Evolutionary conservation across 2,888 invertebrate genomes (phyloP).

Genomic region (Zelleria hepariella): DNA sequence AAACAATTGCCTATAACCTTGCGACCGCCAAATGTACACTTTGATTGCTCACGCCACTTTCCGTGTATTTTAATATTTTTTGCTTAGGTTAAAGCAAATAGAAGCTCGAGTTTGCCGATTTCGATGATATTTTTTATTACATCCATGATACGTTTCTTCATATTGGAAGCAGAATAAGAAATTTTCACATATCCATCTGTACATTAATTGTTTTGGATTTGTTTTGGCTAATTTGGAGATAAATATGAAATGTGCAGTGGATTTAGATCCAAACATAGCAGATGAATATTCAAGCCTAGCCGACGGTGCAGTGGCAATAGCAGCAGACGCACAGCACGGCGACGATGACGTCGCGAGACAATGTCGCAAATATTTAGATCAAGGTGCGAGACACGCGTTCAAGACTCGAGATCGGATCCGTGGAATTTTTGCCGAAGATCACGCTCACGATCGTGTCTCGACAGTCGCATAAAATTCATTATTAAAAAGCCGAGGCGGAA

Average conservation of each 20-base stretch:
- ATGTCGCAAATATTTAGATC: conserved; percentile 71
- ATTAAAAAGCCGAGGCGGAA: conserved; percentile 37
- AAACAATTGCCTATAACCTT: background rate
- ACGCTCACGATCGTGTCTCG: conserved; percentile 39
- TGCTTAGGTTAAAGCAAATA: background rate
- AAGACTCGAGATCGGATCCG: conserved; percentile 61
- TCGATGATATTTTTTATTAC: background rate
- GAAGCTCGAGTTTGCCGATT: too few relatives aligned
- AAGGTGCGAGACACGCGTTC: conserved; percentile 68
- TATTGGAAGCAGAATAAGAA: too few relatives aligned
- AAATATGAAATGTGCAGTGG: background rate
- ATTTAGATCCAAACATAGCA: background rate
- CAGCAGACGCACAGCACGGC: background rate
- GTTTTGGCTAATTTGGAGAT: background rate
- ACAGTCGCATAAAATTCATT: conserved; percentile 46
- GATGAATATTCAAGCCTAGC: background rate
- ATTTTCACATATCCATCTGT: too few relatives aligned
- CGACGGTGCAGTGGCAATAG: background rate
- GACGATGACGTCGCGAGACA: conserved; percentile 30
- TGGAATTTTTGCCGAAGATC: conserved; percentile 62
- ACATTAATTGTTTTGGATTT: too few relatives aligned
- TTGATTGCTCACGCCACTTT: conserved; percentile 1
- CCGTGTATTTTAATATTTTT: background rate
- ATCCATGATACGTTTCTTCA: background rate
- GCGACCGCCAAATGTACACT: background rate